phyloP scores from a whole-genome alignment of 2,888 invertebrate genomes.

The Brachyptera risi region DNA sequence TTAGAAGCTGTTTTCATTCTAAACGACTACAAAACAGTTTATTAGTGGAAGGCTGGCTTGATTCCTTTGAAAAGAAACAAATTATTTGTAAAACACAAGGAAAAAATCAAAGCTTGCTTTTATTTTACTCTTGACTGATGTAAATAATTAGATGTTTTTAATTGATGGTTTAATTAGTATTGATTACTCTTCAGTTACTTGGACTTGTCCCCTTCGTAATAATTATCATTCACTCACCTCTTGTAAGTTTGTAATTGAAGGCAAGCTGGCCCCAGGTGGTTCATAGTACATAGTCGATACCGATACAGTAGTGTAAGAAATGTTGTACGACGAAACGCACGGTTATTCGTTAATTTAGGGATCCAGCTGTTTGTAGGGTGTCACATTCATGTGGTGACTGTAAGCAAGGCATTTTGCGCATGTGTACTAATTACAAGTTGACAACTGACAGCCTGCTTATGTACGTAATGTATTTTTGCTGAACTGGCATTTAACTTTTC shows the following conservation, averaged over 20 bases:
- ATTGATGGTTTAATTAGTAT: constrained; percentile 33
- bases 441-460: constrained; percentile 29
- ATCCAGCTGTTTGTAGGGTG: constrained; percentile 37
- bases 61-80: constrained; percentile 21
- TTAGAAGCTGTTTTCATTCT: constrained; percentile 18
- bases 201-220: constrained; percentile 35
- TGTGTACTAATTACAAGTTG: constrained; percentile 9
- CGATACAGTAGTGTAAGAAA: background rate
- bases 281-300: too few species aligned
- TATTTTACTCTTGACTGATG: constrained; percentile 35
- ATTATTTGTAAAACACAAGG: constrained; percentile 22
- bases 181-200: constrained; percentile 37
- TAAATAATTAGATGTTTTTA: constrained; percentile 34
- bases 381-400: constrained; percentile 36
- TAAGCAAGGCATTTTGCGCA: constrained; percentile 29
- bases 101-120: constrained; percentile 30
- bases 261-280: constrained; percentile 8
- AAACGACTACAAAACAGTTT: background rate
- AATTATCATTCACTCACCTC: too few species aligned
- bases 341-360: constrained; percentile 34
- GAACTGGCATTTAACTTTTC: constrained; percentile 33
- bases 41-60: constrained; percentile 16
- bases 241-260: too few species aligned
- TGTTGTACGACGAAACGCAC: too few species aligned
- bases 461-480: constrained; percentile 34